Percentiles rank a stretch among this genome's conserved stretches.
phyloP scores from a whole-genome alignment of 2,888 invertebrate species.

The Pegoplata infirma region DNA sequence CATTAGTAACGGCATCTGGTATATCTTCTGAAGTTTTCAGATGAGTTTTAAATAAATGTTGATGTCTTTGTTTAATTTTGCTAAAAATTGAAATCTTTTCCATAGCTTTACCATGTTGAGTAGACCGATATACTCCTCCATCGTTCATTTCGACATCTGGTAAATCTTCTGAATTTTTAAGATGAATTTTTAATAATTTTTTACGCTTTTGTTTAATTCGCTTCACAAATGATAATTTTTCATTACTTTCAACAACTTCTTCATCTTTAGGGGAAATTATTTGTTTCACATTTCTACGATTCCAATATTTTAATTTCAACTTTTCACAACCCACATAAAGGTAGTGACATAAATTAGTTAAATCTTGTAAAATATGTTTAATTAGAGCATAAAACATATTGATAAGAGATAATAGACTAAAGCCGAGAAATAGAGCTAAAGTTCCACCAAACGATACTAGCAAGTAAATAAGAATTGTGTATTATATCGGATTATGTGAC shows the following conservation, averaged over 20 bases:
- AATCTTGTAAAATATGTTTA: conserved; percentile 31
- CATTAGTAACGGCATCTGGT: not conserved
- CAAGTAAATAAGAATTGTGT: conserved; percentile 54
- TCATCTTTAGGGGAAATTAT: too few species aligned
- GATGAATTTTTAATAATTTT: conserved; percentile 23
- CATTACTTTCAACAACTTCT: not conserved
- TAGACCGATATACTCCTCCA: too few species aligned
- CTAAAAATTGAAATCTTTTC: too few species aligned
- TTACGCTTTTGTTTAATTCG: conserved; percentile 9
- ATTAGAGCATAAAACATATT: conserved; percentile 71
- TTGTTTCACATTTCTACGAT: not conserved
- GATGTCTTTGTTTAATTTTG: too few species aligned
- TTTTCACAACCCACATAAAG: not conserved
- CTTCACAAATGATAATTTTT: not conserved
- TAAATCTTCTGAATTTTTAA: conserved; percentile 12
- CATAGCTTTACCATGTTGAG: too few species aligned
- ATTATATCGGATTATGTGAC: not conserved
- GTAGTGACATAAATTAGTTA: not conserved
- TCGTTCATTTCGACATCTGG: not conserved
- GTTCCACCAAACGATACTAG: conserved; percentile 80
- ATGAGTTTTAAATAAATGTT: too few species aligned
- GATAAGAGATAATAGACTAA: conserved; percentile 78
- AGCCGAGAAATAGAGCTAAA: conserved; percentile 79
- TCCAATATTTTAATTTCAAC: not conserved
- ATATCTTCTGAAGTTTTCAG: not conserved